These are phyloP conservation scores for Diabrotica undecimpunctata DNA, from an alignment of 1,140 invertebrate species.

Conservation along the genomic window DNA sequence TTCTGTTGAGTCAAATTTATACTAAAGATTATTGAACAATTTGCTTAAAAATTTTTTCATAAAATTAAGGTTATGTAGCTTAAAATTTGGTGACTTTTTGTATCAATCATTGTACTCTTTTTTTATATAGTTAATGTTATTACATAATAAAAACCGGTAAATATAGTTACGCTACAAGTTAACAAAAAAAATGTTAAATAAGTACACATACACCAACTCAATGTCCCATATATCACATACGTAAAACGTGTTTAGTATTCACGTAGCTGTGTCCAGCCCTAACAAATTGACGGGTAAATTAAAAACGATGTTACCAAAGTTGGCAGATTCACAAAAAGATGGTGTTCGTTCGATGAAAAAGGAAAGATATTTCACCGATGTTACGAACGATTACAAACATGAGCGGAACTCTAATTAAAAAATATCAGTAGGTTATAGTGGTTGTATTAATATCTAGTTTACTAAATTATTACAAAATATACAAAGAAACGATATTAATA, in stretches of 20 bases:
- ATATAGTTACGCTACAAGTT: not conserved
- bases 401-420: not conserved
- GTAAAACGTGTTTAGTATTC: not conserved
- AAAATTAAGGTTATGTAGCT: no score
- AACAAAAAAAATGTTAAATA: not conserved
- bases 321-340: constrained; percentile 2
- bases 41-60: no score
- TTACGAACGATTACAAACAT: not conserved
- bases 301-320: constrained; percentile 2
- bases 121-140: no score
- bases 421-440: not conserved
- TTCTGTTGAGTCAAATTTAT: no score
- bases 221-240: not conserved
- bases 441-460: no score
- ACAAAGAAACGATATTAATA: no score
- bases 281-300: constrained; percentile 2
- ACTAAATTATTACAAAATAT: no score
- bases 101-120: no score
- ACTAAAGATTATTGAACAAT: no score
- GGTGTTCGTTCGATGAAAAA: not conserved
- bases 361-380: not conserved
- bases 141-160: not conserved
- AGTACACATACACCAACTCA: not conserved
- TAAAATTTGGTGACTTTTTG: no score
- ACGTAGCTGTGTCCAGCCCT: not conserved